Evolutionary conservation across 2,113 vertebrate species (phyloP).

Genomic region (Ochotona princeps): DNA sequence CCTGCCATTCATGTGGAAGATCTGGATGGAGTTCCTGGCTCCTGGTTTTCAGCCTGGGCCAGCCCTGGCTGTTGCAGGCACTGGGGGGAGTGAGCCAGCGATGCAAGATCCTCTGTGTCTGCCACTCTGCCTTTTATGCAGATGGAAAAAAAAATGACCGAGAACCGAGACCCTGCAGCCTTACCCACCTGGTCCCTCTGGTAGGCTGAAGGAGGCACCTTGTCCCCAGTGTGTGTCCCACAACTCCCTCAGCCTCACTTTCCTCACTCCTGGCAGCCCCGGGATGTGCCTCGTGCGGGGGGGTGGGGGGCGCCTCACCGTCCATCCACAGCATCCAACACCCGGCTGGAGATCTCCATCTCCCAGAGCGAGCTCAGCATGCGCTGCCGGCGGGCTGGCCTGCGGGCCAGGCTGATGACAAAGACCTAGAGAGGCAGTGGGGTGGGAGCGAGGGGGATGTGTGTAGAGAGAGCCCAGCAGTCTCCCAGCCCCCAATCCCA

Average conservation of each 20-base stretch:
- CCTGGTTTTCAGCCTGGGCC: too few species aligned
- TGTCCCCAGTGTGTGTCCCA: background rate
- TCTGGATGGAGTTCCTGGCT: too few species aligned
- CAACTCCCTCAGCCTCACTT: background rate
- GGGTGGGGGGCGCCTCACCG: conserved; percentile 81
- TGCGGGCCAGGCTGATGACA: conserved; percentile 94
- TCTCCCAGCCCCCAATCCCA: rapidly evolving
- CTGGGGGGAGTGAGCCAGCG: too few species aligned
- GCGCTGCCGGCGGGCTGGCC: conserved; percentile 90
- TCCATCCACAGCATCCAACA: conserved; percentile 95
- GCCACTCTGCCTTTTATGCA: too few species aligned
- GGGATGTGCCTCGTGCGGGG: background rate
- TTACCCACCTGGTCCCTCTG: background rate
- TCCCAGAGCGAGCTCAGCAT: conserved; percentile 94
- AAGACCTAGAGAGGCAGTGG: conserved; percentile 88
- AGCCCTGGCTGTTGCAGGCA: too few species aligned
- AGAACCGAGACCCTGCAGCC: background rate
- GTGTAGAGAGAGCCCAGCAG: background rate
- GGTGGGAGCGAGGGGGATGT: background rate
- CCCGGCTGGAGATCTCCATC: conserved; percentile 90
- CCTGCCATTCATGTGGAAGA: too few species aligned
- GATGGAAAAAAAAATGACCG: background rate
- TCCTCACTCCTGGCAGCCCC: background rate
- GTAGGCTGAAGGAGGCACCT: background rate
- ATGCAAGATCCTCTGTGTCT: too few species aligned